These are phyloP conservation scores for Oreotrochilus melanogaster DNA, from an alignment of 2,113 vertebrate species.

Conservation along the genomic window DNA sequence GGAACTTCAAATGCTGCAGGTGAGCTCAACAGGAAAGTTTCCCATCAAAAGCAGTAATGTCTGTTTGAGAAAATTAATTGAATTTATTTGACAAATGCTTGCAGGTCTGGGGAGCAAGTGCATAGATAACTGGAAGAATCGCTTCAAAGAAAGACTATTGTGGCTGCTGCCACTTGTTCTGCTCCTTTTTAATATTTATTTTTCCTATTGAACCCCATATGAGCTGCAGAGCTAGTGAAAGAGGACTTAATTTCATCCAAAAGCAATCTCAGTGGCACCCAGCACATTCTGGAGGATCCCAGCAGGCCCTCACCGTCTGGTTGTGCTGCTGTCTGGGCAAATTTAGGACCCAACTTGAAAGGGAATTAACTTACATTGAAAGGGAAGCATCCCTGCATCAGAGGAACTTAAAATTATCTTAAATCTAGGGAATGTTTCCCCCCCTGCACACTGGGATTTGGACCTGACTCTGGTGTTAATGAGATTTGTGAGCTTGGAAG, in stretches of 20 bases:
- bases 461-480: not conserved
- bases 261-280: not conserved
- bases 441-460: not conserved
- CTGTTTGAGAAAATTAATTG: conserved; percentile 9
- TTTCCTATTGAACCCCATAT: not conserved
- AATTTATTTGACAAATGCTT: conserved; percentile 23
- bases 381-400: not conserved
- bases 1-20: not conserved
- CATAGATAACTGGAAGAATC: not conserved
- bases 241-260: conserved; percentile 2
- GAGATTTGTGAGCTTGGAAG: conserved; percentile 7
- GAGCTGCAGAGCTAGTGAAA: not conserved
- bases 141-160: conserved; percentile 18
- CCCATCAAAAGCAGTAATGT: not conserved
- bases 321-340: conserved; percentile 9
- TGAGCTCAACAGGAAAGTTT: not conserved
- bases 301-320: not conserved
- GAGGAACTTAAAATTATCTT: not conserved
- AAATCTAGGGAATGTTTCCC: not conserved
- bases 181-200: not conserved
- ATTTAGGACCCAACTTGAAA: conserved; percentile 17
- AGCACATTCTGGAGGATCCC: not conserved
- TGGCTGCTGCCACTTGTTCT: not conserved
- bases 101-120: conserved; percentile 16
- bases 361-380: not conserved